These are phyloP conservation scores for Rallus crepitans DNA, from an alignment of 2,797 vertebrate species.

Conservation along the genomic window DNA sequence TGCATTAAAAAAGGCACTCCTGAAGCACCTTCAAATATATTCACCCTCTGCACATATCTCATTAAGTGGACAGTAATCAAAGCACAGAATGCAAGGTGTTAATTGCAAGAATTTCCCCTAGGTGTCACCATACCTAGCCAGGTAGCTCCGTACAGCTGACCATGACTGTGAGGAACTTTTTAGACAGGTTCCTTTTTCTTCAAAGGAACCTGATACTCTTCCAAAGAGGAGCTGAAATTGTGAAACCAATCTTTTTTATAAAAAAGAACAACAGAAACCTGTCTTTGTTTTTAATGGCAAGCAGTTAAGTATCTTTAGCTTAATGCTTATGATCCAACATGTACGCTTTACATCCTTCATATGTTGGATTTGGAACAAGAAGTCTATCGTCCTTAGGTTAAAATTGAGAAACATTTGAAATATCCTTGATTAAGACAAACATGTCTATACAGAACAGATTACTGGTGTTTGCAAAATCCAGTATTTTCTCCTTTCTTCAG, in stretches of 20 bases:
- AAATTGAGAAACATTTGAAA: not conserved
- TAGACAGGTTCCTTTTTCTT: not conserved
- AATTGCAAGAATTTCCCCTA: not conserved
- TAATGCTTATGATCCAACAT: not conserved
- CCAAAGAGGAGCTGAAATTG: not conserved
- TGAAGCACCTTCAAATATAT: not conserved
- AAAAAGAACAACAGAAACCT: not conserved
- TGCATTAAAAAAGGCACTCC: not conserved
- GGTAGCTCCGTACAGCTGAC: not conserved
- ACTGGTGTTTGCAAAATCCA: not conserved
- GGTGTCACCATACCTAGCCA: accelerated
- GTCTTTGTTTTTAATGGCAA: not conserved
- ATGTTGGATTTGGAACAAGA: not conserved
- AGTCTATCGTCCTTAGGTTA: not conserved
- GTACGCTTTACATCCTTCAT: not conserved
- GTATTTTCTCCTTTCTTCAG: not conserved
- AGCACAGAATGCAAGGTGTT: not conserved
- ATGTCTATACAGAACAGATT: not conserved
- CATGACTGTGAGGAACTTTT: not conserved
- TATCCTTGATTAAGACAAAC: not conserved
- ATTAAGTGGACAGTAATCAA: not conserved
- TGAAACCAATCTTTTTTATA: not conserved
- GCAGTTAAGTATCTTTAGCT: not conserved
- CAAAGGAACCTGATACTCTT: not conserved
- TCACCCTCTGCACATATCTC: not conserved